Evolutionary conservation across 2,888 invertebrate species (phyloP).

Genomic region (Clanis bilineata): DNA sequence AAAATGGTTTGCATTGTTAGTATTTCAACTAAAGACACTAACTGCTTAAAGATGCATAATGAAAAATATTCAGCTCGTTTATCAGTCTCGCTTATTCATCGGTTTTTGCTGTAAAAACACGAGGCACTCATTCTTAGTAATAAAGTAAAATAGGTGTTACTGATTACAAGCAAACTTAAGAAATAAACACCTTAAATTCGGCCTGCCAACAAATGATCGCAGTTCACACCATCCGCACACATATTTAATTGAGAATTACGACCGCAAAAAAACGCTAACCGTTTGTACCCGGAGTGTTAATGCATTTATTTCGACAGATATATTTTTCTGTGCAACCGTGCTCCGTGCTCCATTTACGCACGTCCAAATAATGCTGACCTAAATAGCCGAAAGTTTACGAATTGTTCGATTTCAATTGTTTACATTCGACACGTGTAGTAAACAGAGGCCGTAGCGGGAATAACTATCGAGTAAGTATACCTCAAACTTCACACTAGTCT

Average conservation of each 20-base stretch:
- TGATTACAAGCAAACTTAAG: too few species aligned
- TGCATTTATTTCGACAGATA: conserved; percentile 11
- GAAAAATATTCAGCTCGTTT: too few species aligned
- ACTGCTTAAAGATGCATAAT: too few species aligned
- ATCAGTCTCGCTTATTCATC: too few species aligned
- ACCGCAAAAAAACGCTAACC: background rate
- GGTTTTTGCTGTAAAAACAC: too few species aligned
- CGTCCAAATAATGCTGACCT: conserved; percentile 3
- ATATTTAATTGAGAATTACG: background rate
- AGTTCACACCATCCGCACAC: background rate
- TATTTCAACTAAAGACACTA: too few species aligned
- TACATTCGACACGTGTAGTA: conserved; percentile 5
- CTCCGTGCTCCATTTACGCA: background rate
- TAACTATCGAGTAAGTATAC: too few species aligned
- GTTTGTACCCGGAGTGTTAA: background rate
- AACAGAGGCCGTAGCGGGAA: too few species aligned
- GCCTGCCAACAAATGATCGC: background rate
- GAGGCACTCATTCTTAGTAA: too few species aligned
- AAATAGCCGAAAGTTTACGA: conserved; percentile 8
- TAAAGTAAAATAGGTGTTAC: too few species aligned
- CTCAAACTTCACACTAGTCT: too few species aligned
- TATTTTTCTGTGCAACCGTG: background rate
- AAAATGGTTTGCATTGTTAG: too few species aligned
- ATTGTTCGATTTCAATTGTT: conserved; percentile 1
- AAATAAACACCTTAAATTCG: background rate